These are phyloP conservation scores for Tamandua tetradactyla DNA, from an alignment of 2,797 vertebrate species.

Conservation along the genomic window DNA sequence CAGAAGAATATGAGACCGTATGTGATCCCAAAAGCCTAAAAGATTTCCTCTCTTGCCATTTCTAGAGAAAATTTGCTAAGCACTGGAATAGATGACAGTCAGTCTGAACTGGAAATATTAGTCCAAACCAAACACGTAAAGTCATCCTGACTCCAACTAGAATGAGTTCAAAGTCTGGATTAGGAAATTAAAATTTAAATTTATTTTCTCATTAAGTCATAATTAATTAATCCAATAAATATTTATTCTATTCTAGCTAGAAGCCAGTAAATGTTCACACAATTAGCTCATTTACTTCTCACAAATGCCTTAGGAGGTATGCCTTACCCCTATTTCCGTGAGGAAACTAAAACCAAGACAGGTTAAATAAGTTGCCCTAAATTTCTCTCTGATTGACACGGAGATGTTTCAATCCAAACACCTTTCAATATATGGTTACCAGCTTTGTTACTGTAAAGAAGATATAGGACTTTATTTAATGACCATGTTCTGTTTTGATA, in stretches of 20 bases:
- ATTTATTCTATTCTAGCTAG: not conserved
- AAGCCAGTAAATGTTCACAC: not conserved
- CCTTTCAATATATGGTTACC: not conserved
- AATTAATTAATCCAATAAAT: not conserved
- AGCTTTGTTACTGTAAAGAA: not conserved
- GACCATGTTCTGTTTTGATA: not conserved
- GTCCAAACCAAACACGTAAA: not conserved
- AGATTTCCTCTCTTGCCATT: not conserved
- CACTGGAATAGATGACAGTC: not conserved
- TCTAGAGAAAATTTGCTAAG: not conserved
- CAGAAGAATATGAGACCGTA: not conserved
- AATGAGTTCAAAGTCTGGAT: not conserved
- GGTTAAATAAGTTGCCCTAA: not conserved
- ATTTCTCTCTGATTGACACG: not conserved
- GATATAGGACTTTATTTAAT: not conserved
- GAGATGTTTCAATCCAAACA: not conserved
- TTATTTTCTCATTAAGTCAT: constrained; percentile 33
- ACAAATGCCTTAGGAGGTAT: not conserved
- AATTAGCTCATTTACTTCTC: constrained; percentile 26
- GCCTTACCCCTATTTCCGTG: not conserved
- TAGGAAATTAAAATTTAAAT: constrained; percentile 28
- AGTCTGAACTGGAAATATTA: not conserved
- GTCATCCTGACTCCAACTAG: not conserved
- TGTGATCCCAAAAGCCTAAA: not conserved
- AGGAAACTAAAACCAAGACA: not conserved